Evolutionary conservation across 2,113 vertebrate species (phyloP), one percentile per base, ranked within the genome.

Genomic region (Danio rerio): DNA sequence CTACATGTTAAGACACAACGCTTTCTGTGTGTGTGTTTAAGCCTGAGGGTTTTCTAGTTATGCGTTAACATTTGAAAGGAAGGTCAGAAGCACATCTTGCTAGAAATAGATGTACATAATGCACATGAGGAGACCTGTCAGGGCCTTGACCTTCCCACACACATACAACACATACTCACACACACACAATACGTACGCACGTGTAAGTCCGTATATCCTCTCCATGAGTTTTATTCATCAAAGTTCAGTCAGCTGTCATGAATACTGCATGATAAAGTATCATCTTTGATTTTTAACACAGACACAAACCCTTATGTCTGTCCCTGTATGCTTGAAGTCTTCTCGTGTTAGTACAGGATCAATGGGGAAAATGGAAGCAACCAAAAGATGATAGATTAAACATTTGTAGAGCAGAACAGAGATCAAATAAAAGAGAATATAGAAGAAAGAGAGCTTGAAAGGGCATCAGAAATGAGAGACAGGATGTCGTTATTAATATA

Each of bases 11-110:
- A 72, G 78, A 66, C 21, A 52, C 45, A 47, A 20, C 0, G 12
- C 10, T 62, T 15, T 49, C n/a, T 15, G 61, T 16, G 43, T 50
- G 43, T 58, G 47, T 52, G 53, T 61, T 20, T 63, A 61, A 78
- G 68, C 50, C 43, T n/a, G 47, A 45, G 78, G 69, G 69, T 80
- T 84, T 65, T 86, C 49, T 53, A 42, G 52, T 81, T 50, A 76
- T 81, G 53, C 61, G 86, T 88, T 88, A 87, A 50, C 81, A 88
- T 87, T 86, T 88, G 16, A 86, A 82, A 89, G 80, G 62, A 84
- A 86, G 81, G 85, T 87, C 85, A 78, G 69, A 70, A 58, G 16
- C 47, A 70, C 77, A 83, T 78, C 88, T 84, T 87, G 61, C 78
- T 73, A 53, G 31, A 70, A 73, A 53, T 21, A 74, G 74, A 84